Evolutionary conservation across 1,140 invertebrate genomes (phyloP), one percentile per base, ranked within the genome.

Genomic region (Pissodes strobi): DNA sequence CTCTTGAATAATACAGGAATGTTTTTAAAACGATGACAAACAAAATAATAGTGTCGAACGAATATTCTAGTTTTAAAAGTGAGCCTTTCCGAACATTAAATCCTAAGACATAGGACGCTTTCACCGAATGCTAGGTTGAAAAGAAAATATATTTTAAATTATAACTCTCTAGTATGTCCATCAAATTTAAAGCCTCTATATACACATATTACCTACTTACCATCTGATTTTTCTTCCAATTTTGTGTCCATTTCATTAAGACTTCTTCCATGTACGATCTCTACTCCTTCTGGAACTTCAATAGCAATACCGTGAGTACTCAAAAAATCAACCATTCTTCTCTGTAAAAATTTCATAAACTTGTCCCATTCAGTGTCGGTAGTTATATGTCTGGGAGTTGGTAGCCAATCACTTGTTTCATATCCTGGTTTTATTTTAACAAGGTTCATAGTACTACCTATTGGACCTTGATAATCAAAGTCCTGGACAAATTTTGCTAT

Each of bases 321-420:
- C 8, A 72, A 8, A 41, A 74, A 72, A 18, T 49, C 38, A 34
- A 68, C 51, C 2, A 66, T 21, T 18, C 65, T 58, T 30, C 69
- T 61, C 21, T 69, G 53, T 19, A 74, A 55, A 61, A 72, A 74
- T 45, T 72, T 69, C 6, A 74, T 22, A 18, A 74, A 41, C 34
- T 71, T 74, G 17, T 61, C 59, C 17, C 64, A 64, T 39, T 71
- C 71, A 19, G 43, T 58, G 27, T 71, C 71, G 17, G 27, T 34
- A 9, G 23, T 23, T 17, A 64, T 27, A 30, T 58, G 59, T 25
- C 66, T 60, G 1, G 59, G 49, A 15, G 12, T 48, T 4, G 55
- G 19, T 34, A 21, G 21, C 10, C 46, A 67, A 64, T 51, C 64
- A 13, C 10, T 22, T 22, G n/a, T 41, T 18, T 21, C 67, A 55